phyloP scores from a whole-genome alignment of 2,888 invertebrate species.

The Parthenolecanium corni region DNA sequence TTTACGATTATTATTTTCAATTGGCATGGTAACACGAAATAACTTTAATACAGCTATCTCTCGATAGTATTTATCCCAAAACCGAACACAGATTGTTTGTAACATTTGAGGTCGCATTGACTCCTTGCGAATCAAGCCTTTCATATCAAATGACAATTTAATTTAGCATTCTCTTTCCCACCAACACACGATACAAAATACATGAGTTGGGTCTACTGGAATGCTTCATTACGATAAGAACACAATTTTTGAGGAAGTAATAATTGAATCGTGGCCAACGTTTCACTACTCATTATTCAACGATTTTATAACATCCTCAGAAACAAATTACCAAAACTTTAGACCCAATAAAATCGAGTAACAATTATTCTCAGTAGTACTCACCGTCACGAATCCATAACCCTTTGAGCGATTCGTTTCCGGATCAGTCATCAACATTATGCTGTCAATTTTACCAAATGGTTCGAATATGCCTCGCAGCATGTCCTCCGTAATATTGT shows the following conservation, averaged over 20 bases:
- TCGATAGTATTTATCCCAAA: too few species aligned
- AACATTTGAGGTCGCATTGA: too few species aligned
- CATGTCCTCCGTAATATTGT: slow-evolving; percentile 99
- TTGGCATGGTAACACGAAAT: too few species aligned
- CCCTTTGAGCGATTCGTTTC: slow-evolving; percentile 92
- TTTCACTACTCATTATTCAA: too few species aligned
- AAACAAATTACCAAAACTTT: background rate
- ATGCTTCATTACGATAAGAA: background rate
- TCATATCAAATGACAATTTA: background rate
- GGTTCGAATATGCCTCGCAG: slow-evolving; percentile 95
- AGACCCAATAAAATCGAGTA: background rate
- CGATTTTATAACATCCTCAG: background rate
- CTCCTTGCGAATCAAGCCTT: too few species aligned
- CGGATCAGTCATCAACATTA: slow-evolving; percentile 89
- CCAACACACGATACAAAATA: background rate
- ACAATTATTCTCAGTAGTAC: slow-evolving; percentile 35
- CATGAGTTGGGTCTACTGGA: background rate
- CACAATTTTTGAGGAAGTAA: too few species aligned
- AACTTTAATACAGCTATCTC: too few species aligned
- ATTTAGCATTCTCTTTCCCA: slow-evolving; percentile 6
- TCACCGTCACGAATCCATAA: slow-evolving; percentile 92
- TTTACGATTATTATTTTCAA: too few species aligned
- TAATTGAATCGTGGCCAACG: too few species aligned
- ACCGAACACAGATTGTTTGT: too few species aligned
- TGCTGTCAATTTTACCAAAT: slow-evolving; percentile 91